Conservation (phyloP, 2,797 vertebrate species). For the Linurgus olivaceus region DNA sequence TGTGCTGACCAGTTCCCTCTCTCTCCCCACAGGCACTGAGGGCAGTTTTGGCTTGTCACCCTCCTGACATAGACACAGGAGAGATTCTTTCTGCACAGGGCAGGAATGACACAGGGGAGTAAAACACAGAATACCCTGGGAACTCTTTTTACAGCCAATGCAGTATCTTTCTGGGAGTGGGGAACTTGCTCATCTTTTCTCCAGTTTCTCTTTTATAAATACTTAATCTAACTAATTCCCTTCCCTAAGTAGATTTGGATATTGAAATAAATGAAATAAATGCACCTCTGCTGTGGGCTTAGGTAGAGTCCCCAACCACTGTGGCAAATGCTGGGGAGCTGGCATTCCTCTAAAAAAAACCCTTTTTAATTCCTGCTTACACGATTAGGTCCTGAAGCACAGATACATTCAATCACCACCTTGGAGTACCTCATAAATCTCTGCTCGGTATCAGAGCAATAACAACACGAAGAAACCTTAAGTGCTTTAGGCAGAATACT, state of each 20-base stretch:
- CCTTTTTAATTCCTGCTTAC: slow-evolving; percentile 2
- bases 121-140: not conserved
- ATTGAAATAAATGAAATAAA: not conserved
- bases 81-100: not conserved
- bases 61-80: not conserved
- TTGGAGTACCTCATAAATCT: not conserved
- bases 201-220: not conserved
- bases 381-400: slow-evolving; percentile 7
- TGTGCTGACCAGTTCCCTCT: not conserved
- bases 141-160: not conserved
- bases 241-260: not conserved
- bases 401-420: not conserved
- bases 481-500: not conserved
- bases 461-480: not conserved
- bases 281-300: not conserved
- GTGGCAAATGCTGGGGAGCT: not conserved
- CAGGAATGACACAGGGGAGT: not conserved
- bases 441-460: not conserved
- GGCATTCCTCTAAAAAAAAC: not conserved
- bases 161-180: not conserved
- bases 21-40: not conserved
- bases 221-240: not conserved
- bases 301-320: not conserved
- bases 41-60: not conserved
- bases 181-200: not conserved